Conservation (phyloP, 2,113 vertebrate species). For the Apistogramma diplotaenia region DNA sequence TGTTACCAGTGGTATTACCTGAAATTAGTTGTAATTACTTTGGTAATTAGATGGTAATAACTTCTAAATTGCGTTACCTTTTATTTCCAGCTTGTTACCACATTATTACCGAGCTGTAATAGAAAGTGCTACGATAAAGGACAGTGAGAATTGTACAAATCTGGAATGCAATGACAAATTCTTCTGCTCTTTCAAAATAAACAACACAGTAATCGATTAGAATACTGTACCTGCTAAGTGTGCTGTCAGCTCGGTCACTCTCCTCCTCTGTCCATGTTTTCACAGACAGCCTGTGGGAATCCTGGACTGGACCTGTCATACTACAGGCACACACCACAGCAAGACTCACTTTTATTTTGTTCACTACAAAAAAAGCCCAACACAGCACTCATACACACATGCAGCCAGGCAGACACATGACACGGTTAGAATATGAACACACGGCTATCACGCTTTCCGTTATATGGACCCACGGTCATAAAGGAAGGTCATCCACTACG, state of each 20-base stretch:
- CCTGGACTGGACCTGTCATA: constrained; percentile 77
- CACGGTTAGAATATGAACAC: background rate
- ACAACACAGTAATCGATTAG: too few relatives aligned
- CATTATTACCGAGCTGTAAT: too few relatives aligned
- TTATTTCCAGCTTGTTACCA: too few relatives aligned
- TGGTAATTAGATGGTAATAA: too few relatives aligned
- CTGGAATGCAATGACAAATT: too few relatives aligned
- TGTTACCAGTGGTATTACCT: too few relatives aligned
- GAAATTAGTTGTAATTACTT: too few relatives aligned
- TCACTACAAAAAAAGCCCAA: background rate
- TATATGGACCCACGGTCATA: background rate
- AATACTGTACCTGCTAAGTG: constrained; percentile 73
- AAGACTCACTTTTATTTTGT: background rate
- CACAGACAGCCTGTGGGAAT: constrained; percentile 65
- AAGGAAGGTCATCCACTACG: constrained; percentile 9
- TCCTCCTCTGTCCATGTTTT: constrained; percentile 76
- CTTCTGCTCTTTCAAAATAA: too few relatives aligned
- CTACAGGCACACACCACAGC: constrained; percentile 46
- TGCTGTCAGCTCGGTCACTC: constrained; percentile 65
- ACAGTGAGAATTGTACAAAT: too few relatives aligned
- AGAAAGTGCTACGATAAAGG: too few relatives aligned
- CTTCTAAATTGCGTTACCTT: too few relatives aligned
- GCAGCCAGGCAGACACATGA: background rate
- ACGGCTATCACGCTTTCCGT: background rate
- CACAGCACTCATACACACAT: background rate